These are phyloP conservation scores for Caenorhabditis elegans DNA, from an alignment of 1,140 invertebrate genomes.

Conservation along the genomic window WBcel235 BX284603.4:4761001-4761500, in stretches of 20 bases:
- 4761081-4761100: too few species aligned
- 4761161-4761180: constrained; percentile 48
- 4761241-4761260: constrained; percentile 39
- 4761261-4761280: constrained; percentile 39
- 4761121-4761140: neutral
- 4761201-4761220: constrained; percentile 42
- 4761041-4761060: too few species aligned
- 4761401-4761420: neutral
- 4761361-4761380: constrained; percentile 19
- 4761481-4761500: constrained; percentile 12
- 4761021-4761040: too few species aligned
- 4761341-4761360: constrained; percentile 44
- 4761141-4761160: neutral
- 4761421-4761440: constrained; percentile 17
- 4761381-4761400: constrained; percentile 1
- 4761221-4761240: constrained; percentile 41
- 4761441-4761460: neutral
- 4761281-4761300: constrained; percentile 44
- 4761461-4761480: neutral
- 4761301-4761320: constrained; percentile 43
- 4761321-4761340: constrained; percentile 48
- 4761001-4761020: too few species aligned
- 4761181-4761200: constrained; percentile 42
- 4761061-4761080: too few species aligned
- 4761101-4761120: neutral